phyloP scores from a whole-genome alignment of 2,888 invertebrate species.

The Morinoia aosen region DNA sequence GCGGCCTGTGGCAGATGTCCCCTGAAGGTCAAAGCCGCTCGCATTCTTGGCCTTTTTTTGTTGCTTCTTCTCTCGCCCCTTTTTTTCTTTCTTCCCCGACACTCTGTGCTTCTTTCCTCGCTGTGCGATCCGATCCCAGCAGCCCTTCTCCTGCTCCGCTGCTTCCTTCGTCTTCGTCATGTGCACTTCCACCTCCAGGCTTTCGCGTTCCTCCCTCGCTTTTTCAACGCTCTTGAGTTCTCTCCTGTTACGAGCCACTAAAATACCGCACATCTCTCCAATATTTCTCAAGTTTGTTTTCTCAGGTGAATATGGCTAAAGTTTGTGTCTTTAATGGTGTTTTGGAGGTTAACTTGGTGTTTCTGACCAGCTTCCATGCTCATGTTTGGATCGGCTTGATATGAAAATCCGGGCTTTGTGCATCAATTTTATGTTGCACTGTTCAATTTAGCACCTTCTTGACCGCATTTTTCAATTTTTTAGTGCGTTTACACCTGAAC shows the following conservation, averaged over 20 bases:
- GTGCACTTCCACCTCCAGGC: neutral
- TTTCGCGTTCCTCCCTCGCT: neutral
- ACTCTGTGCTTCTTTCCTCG: neutral
- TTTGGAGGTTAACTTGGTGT: neutral
- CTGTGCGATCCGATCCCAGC: neutral
- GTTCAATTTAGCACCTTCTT: neutral
- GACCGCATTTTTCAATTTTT: neutral
- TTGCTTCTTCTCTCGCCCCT: neutral
- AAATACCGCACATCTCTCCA: neutral
- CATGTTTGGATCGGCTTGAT: neutral
- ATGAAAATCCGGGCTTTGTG: neutral
- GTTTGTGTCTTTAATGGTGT: neutral
- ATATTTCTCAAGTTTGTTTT: neutral
- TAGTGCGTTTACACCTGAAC: neutral
- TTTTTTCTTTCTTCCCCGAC: neutral
- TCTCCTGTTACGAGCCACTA: neutral
- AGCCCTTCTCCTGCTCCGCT: neutral
- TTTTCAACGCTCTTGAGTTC: neutral
- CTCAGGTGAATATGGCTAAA: neutral
- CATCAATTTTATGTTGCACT: neutral
- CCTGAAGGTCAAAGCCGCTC: neutral
- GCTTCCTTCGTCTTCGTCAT: neutral
- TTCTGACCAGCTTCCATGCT: neutral
- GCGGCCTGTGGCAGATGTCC: neutral
- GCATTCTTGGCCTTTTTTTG: constrained; percentile 21